A percentile compares a stretch with the other conserved stretches of the same genome.
These are phyloP conservation scores for Eucidaris tribuloides DNA, from an alignment of 35 echinoderm and acorn worm species.

Conservation along the genomic window DNA sequence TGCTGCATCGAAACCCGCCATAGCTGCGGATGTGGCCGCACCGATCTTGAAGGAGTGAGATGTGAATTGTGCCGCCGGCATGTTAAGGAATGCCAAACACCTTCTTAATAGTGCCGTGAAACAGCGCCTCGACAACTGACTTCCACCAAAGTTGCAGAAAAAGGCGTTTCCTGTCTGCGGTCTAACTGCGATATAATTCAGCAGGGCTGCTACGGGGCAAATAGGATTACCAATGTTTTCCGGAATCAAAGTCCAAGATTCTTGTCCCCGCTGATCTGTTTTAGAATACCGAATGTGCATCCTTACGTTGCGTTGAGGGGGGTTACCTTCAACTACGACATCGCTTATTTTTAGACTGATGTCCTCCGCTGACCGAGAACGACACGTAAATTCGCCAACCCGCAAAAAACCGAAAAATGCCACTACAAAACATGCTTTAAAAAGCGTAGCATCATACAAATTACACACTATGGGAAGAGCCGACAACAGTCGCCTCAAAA, in stretches of 20 bases:
- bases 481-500: neutral
- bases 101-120: neutral
- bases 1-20: constrained; percentile 1
- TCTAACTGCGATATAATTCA: neutral
- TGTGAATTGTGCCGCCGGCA: neutral
- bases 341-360: neutral
- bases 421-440: neutral
- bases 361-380: neutral
- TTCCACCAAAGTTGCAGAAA: neutral
- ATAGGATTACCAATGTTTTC: neutral
- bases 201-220: neutral
- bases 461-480: neutral
- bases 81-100: neutral
- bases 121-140: neutral
- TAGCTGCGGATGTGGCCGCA: constrained; percentile 38
- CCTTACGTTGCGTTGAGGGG: neutral
- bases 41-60: constrained; percentile 44
- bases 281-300: neutral
- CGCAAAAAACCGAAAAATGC: neutral
- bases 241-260: neutral
- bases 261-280: neutral
- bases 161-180: neutral
- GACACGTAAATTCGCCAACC: neutral
- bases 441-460: neutral
- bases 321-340: neutral